Evolutionary conservation across 2,888 invertebrate species (phyloP), one percentile per base, ranked within the genome.

Genomic region (Syrista parreyssii): DNA sequence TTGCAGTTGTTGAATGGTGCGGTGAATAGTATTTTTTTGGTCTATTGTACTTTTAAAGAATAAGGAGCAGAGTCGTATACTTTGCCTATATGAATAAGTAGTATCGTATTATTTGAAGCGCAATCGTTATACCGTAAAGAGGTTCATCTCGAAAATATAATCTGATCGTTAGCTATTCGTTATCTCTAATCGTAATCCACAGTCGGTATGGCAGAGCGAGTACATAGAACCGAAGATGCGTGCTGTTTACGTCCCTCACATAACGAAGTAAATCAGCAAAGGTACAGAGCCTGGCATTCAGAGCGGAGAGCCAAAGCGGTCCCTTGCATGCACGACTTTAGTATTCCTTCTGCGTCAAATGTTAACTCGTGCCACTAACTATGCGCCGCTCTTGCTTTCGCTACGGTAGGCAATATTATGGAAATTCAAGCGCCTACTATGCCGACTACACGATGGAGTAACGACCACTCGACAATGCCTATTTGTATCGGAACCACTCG

Each of bases 271-370:
- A 87, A 85, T 84, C 86, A 84, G 78, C 79, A 32, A 75, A 36
- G n/a, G 34, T 36, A 32, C 55, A 76, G 36, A 74, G 33, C 55
- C 23, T 23, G 55, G 23, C 9, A 55, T 55, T 55, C 55, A 9
- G 55, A 55, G 55, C 23, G 55, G 23, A 73, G 36, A 79, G 31
- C 35, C 71, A 55, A 74, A 79, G 79, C 74, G 31, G 31, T 78
- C 78, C 75, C 72, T 81, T 69, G 73, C 35, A 73, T 74, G 75
- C 32, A 76, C 73, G 36, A 36, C 82, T 85, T 89, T 88, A 87
- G 89, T 90, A 90, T 90, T 90, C 89, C 86, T 84, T 80, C 86
- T 86, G 87, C 90, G 87, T 89, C 88, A 89, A 89, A 89, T 88
- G 88, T 86, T 87, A 88, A 87, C 88, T 88, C 88, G 86, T 84